A percentile compares a stretch with the other conserved stretches of the same genome.
These are phyloP conservation scores for Tineola bisselliella DNA, from an alignment of 2,888 invertebrate species.

Conservation along the genomic window DNA sequence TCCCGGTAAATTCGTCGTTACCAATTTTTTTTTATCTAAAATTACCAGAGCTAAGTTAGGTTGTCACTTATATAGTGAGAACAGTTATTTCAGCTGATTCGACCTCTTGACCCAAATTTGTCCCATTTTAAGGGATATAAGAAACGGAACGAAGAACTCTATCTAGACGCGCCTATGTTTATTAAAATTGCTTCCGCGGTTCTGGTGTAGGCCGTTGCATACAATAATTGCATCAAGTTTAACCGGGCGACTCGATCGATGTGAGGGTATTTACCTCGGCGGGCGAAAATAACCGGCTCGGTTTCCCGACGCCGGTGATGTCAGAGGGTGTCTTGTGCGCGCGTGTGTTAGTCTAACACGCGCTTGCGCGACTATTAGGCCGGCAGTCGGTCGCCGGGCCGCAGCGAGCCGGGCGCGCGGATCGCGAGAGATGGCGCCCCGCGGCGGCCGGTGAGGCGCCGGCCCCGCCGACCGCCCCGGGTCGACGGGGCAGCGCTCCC, in stretches of 20 bases:
- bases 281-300: conserved; percentile 61
- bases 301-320: conserved; percentile 50
- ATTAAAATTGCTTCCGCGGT: neutral
- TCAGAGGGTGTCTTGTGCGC: conserved; percentile 34
- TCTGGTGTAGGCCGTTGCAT: conserved; percentile 50
- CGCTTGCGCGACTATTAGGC: conserved; percentile 20
- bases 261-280: conserved; percentile 68
- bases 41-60: neutral
- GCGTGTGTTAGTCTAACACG: conserved; percentile 25
- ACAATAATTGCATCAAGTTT: conserved; percentile 64
- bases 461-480: conserved; percentile 67
- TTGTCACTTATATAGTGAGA: neutral
- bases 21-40: neutral
- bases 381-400: conserved; percentile 59
- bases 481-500: conserved; percentile 57
- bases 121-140: neutral
- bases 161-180: neutral
- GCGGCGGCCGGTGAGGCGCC: conserved; percentile 67
- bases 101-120: neutral
- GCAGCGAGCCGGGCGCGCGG: conserved; percentile 55
- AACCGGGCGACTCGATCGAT: conserved; percentile 63
- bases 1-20: neutral
- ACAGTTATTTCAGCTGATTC: neutral
- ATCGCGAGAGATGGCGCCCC: conserved; percentile 56
- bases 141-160: neutral